Conservation (phyloP, 2,888 invertebrate genomes). For the Nowickia ferox region DNA sequence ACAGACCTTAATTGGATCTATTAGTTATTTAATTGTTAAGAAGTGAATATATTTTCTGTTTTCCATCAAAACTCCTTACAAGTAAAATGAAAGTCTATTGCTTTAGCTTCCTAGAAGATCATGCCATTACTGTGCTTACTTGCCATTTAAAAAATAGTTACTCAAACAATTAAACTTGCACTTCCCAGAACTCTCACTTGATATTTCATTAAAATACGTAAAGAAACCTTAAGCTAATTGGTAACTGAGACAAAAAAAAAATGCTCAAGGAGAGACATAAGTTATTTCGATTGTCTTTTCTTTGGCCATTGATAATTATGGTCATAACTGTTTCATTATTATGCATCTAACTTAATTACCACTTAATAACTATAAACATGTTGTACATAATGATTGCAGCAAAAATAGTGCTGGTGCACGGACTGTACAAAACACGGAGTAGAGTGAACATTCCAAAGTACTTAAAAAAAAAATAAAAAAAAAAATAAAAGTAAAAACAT, state of each 20-base stretch:
- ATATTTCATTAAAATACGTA: constrained; percentile 40
- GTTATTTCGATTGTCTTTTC: not conserved
- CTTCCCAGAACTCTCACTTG: constrained; percentile 42
- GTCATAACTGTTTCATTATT: constrained; percentile 54
- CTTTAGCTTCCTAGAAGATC: constrained; percentile 21
- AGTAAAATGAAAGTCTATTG: not conserved
- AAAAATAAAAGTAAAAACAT: not conserved
- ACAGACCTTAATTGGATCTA: not conserved
- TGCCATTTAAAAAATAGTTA: not conserved
- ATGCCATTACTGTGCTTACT: not conserved
- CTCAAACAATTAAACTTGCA: constrained; percentile 1
- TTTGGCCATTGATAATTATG: constrained; percentile 44
- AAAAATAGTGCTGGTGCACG: not conserved
- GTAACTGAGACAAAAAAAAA: constrained; percentile 10
- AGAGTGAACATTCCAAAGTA: constrained; percentile 2
- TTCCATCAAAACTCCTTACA: constrained; percentile 17
- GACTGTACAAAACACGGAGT: not conserved
- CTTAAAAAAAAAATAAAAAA: not conserved
- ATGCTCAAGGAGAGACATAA: not conserved
- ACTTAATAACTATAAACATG: constrained; percentile 69
- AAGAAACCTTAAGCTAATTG: constrained; percentile 49
- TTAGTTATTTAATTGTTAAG: constrained; percentile 1
- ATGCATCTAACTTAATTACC: constrained; percentile 69
- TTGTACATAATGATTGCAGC: constrained; percentile 48
- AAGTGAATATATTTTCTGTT: not conserved